Conservation (phyloP, 2,797 vertebrate genomes). For the Falco columbarius region DNA sequence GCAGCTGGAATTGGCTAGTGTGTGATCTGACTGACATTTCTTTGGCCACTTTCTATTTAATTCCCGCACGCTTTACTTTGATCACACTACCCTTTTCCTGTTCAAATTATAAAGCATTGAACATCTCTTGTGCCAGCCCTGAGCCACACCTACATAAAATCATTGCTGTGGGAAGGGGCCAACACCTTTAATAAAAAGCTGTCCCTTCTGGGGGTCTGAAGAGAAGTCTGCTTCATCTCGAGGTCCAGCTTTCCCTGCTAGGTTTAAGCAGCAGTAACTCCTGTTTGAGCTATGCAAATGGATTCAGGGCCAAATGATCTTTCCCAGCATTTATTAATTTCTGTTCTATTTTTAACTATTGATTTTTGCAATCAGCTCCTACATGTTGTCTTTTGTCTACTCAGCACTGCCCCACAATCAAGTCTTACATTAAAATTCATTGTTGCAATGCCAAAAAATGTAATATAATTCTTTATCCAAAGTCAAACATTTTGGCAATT, state of each 20-base stretch:
- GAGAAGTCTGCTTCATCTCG: not conserved
- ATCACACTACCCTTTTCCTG: not conserved
- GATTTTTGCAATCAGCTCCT: not conserved
- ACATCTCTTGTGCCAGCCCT: not conserved
- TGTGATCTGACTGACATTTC: not conserved
- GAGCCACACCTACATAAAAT: not conserved
- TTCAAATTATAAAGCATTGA: not conserved
- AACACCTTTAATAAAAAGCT: not conserved
- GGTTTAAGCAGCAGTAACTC: not conserved
- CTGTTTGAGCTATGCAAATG: not conserved
- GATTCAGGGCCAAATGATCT: not conserved
- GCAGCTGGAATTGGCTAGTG: not conserved
- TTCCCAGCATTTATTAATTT: not conserved
- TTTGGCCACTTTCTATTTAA: not conserved
- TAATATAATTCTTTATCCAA: not conserved
- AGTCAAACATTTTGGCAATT: not conserved
- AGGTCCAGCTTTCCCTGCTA: not conserved
- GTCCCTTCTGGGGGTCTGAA: not conserved
- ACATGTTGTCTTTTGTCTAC: not conserved
- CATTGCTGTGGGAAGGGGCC: not conserved
- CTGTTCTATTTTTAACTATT: not conserved
- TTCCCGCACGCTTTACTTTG: not conserved
- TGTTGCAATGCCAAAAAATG: not conserved
- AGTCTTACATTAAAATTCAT: constrained; percentile 13
- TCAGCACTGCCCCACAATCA: not conserved